Conservation (phyloP, 1,140 invertebrate genomes). For the Pseudomyrmex concolor region DNA sequence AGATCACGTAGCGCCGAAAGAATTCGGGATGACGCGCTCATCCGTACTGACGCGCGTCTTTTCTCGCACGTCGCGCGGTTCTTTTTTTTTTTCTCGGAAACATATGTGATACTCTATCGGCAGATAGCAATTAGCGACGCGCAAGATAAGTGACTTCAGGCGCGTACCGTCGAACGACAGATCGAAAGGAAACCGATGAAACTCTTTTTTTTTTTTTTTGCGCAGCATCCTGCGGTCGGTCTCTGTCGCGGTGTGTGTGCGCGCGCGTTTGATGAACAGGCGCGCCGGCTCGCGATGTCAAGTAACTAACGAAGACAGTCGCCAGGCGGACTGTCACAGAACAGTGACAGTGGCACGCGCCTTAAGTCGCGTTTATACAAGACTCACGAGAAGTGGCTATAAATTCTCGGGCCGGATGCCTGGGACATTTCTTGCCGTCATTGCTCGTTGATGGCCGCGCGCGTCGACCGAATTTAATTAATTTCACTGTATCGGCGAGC, state of each 20-base stretch:
- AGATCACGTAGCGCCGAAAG: background rate
- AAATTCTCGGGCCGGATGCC: slow-evolving; percentile 60
- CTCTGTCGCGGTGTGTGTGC: slow-evolving; percentile 7
- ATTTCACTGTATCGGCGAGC: slow-evolving; percentile 21
- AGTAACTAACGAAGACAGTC: slow-evolving; percentile 72
- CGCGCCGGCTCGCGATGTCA: slow-evolving; percentile 69
- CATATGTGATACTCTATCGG: slow-evolving; percentile 2
- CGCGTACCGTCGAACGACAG: slow-evolving; percentile 18
- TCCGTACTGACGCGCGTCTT: slow-evolving; percentile 13
- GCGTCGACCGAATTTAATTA: slow-evolving; percentile 57
- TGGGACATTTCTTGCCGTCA: slow-evolving; percentile 53
- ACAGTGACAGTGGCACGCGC: slow-evolving; percentile 70
- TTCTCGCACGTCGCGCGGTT: background rate
- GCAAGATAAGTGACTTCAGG: slow-evolving; percentile 35
- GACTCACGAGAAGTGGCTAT: slow-evolving; percentile 46
- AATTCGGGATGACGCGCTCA: slow-evolving; percentile 18
- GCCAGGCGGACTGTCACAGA: slow-evolving; percentile 60
- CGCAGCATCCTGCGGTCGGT: background rate
- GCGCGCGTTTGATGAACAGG: background rate
- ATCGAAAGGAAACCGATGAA: slow-evolving; percentile 37
- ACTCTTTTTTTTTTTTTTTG: slow-evolving; percentile 64
- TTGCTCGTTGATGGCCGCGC: slow-evolving; percentile 52
- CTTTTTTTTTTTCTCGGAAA: slow-evolving; percentile 26
- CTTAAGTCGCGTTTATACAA: slow-evolving; percentile 61
- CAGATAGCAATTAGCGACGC: slow-evolving; percentile 23